Conservation (phyloP, 2,888 invertebrate species). For the Lymantria monacha region DNA sequence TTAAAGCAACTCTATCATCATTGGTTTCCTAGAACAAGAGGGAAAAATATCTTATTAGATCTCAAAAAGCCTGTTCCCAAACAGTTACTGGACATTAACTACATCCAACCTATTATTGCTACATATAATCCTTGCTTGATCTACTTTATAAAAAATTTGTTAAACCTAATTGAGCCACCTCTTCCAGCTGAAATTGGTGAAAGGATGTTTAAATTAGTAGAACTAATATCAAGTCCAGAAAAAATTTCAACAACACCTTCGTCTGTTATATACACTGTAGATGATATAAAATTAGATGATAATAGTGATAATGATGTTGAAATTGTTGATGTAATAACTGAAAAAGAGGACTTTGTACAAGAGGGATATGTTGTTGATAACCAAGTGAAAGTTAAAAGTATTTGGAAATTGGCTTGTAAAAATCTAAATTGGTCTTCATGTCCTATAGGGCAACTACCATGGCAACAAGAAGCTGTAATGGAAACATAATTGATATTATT, state of each 20-base stretch:
- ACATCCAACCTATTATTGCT: constrained; percentile 62
- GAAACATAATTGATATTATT: constrained; percentile 12
- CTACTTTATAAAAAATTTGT: constrained; percentile 58
- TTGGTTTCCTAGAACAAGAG: constrained; percentile 66
- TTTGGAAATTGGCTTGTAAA: constrained; percentile 58
- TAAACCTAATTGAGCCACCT: constrained; percentile 54
- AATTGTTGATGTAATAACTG: constrained; percentile 1
- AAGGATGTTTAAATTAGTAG: constrained; percentile 56
- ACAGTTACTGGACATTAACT: constrained; percentile 56
- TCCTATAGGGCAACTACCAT: constrained; percentile 78
- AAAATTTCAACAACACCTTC: constrained; percentile 39
- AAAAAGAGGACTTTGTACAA: not conserved
- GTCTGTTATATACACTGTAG: constrained; percentile 62
- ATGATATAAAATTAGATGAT: constrained; percentile 56
- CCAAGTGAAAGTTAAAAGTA: constrained; percentile 25
- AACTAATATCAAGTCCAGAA: constrained; percentile 58
- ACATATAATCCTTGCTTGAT: constrained; percentile 63
- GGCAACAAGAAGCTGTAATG: constrained; percentile 49
- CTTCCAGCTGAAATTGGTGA: constrained; percentile 45
- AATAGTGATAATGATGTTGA: constrained; percentile 14
- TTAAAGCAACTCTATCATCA: constrained; percentile 56
- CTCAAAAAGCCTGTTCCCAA: constrained; percentile 57
- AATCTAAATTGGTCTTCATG: constrained; percentile 65
- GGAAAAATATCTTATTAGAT: constrained; percentile 52
- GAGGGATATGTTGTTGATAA: constrained; percentile 7